These are phyloP conservation scores for Drosophila azteca DNA, from an alignment of 1,140 invertebrate genomes.

Conservation along the genomic window DNA sequence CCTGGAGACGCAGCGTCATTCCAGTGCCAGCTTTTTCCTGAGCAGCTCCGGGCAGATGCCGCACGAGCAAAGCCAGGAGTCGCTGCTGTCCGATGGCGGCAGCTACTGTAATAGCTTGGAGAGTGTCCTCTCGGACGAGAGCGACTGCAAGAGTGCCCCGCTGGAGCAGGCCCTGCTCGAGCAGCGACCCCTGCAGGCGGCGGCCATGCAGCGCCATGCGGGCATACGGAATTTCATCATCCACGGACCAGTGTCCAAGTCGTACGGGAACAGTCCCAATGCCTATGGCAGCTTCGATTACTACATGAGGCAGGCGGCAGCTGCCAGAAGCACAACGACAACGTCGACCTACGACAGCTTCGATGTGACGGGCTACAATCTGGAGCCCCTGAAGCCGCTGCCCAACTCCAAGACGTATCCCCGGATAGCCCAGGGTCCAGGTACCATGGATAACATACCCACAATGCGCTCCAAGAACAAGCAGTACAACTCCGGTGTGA, in stretches of 20 bases:
- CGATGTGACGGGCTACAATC: slow-evolving; percentile 77
- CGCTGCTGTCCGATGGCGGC: slow-evolving; percentile 88
- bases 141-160: slow-evolving; percentile 90
- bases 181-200: slow-evolving; percentile 35
- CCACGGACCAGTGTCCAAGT: slow-evolving; percentile 84
- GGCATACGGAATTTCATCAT: slow-evolving; percentile 79
- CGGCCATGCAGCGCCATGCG: slow-evolving; percentile 65
- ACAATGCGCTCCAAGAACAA: slow-evolving; percentile 76
- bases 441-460: slow-evolving; percentile 71
- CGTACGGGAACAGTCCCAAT: slow-evolving; percentile 87
- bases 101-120: slow-evolving; percentile 90
- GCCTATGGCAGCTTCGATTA: slow-evolving; percentile 82
- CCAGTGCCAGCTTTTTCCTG: slow-evolving; percentile 88
- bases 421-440: slow-evolving; percentile 44
- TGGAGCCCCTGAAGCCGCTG: slow-evolving; percentile 65
- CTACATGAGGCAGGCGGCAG: slow-evolving; percentile 73
- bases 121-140: slow-evolving; percentile 91
- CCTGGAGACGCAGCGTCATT: slow-evolving; percentile 85
- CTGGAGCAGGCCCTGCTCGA: slow-evolving; percentile 88
- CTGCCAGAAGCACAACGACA: slow-evolving; percentile 19
- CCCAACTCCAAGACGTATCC: slow-evolving; percentile 79
- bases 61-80: slow-evolving; percentile 87
- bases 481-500: slow-evolving; percentile 78
- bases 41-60: slow-evolving; percentile 83
- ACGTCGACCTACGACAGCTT: slow-evolving; percentile 67